Percentiles rank a stretch among this genome's conserved stretches.
Evolutionary conservation across 2,888 invertebrate genomes (phyloP).

Genomic region (Acronicta leporina): DNA sequence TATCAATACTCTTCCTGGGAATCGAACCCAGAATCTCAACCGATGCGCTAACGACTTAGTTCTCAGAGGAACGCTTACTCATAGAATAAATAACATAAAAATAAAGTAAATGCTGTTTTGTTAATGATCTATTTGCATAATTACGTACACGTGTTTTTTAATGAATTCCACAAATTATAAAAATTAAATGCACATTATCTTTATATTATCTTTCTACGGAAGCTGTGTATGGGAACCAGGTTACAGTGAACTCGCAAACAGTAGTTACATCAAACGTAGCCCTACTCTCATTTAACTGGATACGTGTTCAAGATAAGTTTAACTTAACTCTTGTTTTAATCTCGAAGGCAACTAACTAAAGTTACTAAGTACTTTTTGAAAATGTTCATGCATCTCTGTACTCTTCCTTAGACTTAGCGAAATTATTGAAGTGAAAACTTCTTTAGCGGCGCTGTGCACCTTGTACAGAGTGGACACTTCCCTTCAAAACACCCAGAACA

Average conservation of each 20-base stretch:
- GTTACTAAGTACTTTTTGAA: neutral
- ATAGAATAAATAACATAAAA: neutral
- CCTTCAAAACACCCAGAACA: too few species aligned
- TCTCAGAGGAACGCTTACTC: too few species aligned
- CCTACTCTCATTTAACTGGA: slow-evolving; percentile 17
- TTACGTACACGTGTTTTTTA: slow-evolving; percentile 18
- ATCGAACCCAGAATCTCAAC: too few species aligned
- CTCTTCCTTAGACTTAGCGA: too few species aligned
- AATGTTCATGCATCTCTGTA: neutral
- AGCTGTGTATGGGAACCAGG: slow-evolving; percentile 37
- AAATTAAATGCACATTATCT: slow-evolving; percentile 24
- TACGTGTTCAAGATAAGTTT: slow-evolving; percentile 6
- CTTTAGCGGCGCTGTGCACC: too few species aligned
- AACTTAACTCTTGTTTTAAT: slow-evolving; percentile 4
- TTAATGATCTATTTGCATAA: slow-evolving; percentile 2
- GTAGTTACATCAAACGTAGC: slow-evolving; percentile 28
- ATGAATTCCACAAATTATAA: slow-evolving; percentile 23
- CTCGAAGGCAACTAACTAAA: neutral
- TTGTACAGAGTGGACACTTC: too few species aligned
- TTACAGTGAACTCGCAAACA: slow-evolving; percentile 23
- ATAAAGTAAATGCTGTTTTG: neutral
- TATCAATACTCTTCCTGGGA: too few species aligned
- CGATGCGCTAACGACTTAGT: too few species aligned
- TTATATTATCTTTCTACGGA: slow-evolving; percentile 26
- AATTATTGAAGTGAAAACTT: too few species aligned